Base-by-base conservation (phyloP, 2,888 invertebrate genomes). In the Cheilosia soror region DNA sequence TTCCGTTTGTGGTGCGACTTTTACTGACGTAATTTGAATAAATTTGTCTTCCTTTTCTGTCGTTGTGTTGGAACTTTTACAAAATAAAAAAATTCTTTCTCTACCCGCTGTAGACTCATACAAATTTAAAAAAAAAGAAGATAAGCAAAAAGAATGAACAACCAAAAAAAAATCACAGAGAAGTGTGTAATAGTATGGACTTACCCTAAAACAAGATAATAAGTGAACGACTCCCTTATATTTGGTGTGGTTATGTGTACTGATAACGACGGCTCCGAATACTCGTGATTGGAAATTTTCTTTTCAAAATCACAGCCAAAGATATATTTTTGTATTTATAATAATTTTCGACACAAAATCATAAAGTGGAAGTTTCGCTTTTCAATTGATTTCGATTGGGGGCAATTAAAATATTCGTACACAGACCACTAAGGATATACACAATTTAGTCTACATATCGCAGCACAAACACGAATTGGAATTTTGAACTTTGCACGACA, bases 321-420 rank as follows among this genome's bases (percentile, higher is more conserved):
- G 58, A 71, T 68, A 73, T 58, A 25, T 68, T 72, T 78, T 62
- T 51, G 9, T 44, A 73, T 63, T 65, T 20, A 20, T 20, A 20
- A 20, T 84, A 83, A 44, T 58, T 79, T 78, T 60, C 51, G 47
- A 42, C 55, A 83, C 27, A 79, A 68, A 66, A 57, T 78, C 78
- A 58, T 71, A 15, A 62, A 60, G 47, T 60, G 53, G 40, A 75
- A 33, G 62, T 76, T 76, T 81, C 77, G 42, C 82, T 40, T 51
- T 89, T 88, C 89, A 89, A 89, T 89, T 90, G 89, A 89, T 88
- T 88, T 89, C 90, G 90, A 89, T 90, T 89, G 90, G 88, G 88
- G 88, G 87, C 90, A 90, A 90, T 90, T 90, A 90, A 89, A 87
- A 82, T 81, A 83, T 84, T 31, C 55, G 47, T 53, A 51, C 62